A percentile compares a stretch with the other conserved stretches of the same genome.
Evolutionary conservation across 2,113 vertebrate genomes (phyloP).

Genomic region (Cheilinus undulatus): DNA sequence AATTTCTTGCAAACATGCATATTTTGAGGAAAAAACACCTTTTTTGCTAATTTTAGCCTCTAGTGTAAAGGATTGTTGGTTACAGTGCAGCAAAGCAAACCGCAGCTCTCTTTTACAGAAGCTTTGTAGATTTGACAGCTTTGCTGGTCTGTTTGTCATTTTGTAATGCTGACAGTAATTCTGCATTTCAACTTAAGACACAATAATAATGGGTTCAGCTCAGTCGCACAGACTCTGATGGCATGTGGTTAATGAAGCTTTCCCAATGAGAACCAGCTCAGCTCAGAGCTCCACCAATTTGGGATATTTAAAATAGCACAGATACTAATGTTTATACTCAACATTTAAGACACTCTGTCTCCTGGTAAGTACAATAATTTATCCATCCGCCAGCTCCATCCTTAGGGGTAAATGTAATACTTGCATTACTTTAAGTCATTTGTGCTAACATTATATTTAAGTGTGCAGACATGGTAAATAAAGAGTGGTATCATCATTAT

Average conservation of each 20-base stretch:
- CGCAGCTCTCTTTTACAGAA: conserved; percentile 5
- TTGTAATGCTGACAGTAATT: conserved; percentile 46
- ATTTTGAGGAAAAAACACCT: not conserved
- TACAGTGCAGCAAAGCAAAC: conserved; percentile 16
- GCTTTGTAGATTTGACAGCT: conserved; percentile 47
- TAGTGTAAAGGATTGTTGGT: conserved; percentile 16
- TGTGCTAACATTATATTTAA: not conserved
- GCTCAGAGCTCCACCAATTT: conserved; percentile 30
- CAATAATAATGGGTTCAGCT: conserved; percentile 30
- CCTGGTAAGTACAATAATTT: not conserved
- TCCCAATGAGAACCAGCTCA: conserved; percentile 36
- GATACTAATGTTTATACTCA: conserved; percentile 30
- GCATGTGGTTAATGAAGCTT: conserved; percentile 59
- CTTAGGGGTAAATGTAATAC: not conserved
- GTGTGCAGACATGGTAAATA: not conserved
- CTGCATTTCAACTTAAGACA: conserved; percentile 36
- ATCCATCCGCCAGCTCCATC: conserved; percentile 2
- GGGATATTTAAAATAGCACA: conserved; percentile 38
- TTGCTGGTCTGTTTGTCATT: conserved; percentile 34
- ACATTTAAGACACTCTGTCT: not conserved
- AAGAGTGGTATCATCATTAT: not conserved
- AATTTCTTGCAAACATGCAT: conserved; percentile 27
- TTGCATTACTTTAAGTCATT: not conserved
- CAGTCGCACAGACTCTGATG: conserved; percentile 51
- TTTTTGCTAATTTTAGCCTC: conserved; percentile 15